Evolutionary conservation across 1,140 invertebrate species (phyloP).

Genomic region (Solenopsis fugax): DNA sequence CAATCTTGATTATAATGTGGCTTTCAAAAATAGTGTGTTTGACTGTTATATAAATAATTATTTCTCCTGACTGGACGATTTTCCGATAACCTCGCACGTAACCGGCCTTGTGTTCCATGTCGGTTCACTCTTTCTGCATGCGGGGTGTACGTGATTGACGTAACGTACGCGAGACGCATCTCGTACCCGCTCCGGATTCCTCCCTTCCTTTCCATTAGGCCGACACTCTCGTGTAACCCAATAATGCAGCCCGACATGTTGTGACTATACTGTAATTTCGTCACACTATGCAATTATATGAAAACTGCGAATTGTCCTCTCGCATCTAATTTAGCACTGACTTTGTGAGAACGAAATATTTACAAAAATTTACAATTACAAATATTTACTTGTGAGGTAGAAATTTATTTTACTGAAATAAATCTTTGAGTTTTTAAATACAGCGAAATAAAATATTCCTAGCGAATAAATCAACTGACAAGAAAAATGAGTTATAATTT

Average conservation of each 20-base stretch:
- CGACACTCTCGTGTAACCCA: neutral
- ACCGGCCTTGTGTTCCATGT: slow-evolving; percentile 4
- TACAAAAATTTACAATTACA: too few species aligned
- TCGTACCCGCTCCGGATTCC: slow-evolving; percentile 5
- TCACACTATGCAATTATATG: neutral
- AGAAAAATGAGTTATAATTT: too few species aligned
- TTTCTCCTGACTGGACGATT: slow-evolving; percentile 6
- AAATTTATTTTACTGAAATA: too few species aligned
- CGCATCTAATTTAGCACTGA: neutral
- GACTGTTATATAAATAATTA: neutral
- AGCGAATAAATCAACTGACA: too few species aligned
- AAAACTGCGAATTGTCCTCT: neutral
- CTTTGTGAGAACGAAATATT: too few species aligned
- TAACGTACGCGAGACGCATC: slow-evolving; percentile 61
- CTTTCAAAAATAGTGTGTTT: neutral
- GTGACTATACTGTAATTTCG: slow-evolving; percentile 8
- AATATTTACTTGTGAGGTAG: too few species aligned
- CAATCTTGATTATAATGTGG: too few species aligned
- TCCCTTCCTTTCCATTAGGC: slow-evolving; percentile 17
- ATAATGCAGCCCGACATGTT: neutral
- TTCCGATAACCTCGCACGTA: neutral
- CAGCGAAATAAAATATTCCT: too few species aligned
- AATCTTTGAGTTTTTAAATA: too few species aligned
- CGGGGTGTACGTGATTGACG: slow-evolving; percentile 73
- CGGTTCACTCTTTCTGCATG: slow-evolving; percentile 22